Percentiles rank a stretch among this genome's conserved stretches.
Conservation (phyloP, 2,797 vertebrate genomes). For the Catamblyrhynchus diadema region DNA sequence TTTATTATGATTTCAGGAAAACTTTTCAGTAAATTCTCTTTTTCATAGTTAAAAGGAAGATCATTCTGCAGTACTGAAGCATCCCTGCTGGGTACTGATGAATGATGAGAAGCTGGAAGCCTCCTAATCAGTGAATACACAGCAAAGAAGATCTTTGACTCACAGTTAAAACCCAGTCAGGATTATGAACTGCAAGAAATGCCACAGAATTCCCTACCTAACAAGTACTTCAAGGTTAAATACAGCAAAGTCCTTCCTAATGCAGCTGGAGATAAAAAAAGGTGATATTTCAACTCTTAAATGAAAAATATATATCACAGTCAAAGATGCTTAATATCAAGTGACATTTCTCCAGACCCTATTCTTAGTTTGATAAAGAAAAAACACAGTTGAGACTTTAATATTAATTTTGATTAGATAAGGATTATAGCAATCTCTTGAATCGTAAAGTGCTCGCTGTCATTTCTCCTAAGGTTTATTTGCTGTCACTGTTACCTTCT, state of each 20-base stretch:
- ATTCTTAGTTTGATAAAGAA: slow-evolving; percentile 6
- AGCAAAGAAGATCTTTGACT: slow-evolving; percentile 27
- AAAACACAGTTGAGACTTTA: background rate
- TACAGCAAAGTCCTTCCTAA: background rate
- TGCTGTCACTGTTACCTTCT: background rate
- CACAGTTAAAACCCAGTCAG: slow-evolving; percentile 23
- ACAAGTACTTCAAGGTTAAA: background rate
- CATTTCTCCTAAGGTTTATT: background rate
- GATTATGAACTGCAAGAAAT: slow-evolving; percentile 28
- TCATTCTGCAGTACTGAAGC: background rate
- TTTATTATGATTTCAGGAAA: background rate
- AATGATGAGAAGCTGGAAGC: slow-evolving; percentile 9
- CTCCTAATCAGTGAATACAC: slow-evolving; percentile 43
- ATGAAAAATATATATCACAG: slow-evolving; percentile 32
- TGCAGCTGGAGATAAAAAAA: slow-evolving; percentile 2
- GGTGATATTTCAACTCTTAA: slow-evolving; percentile 12
- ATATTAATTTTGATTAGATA: slow-evolving; percentile 33
- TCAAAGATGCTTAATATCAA: slow-evolving; percentile 10
- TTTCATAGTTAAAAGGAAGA: background rate
- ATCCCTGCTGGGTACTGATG: slow-evolving; percentile 8
- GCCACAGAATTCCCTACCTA: background rate
- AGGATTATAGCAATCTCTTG: background rate
- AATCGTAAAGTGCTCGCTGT: background rate
- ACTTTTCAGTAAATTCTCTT: background rate
- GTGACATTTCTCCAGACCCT: background rate